Conservation (phyloP, 2,113 vertebrate genomes). For the Pelobates fuscus region DNA sequence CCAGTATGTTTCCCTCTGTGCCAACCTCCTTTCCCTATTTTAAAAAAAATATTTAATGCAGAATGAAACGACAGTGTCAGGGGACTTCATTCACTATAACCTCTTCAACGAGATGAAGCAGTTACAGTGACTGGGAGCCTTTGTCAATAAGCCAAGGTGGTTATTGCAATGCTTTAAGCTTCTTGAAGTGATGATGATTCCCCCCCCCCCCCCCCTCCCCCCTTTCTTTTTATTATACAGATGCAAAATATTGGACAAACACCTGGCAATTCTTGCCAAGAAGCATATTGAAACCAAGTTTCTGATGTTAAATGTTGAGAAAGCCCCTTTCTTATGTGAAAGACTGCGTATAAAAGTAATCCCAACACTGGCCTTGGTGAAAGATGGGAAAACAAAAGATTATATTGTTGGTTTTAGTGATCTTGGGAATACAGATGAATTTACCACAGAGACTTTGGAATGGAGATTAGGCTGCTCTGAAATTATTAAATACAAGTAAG, state of each 20-base stretch:
- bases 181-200: too few relatives aligned
- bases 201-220: too few relatives aligned
- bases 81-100: too few relatives aligned
- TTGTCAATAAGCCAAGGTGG: too few relatives aligned
- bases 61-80: too few relatives aligned
- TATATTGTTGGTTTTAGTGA: conserved; percentile 91
- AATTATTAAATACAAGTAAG: conserved; percentile 92
- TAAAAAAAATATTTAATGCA: too few relatives aligned
- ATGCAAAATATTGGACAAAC: conserved; percentile 94
- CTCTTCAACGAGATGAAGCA: too few relatives aligned
- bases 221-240: conserved; percentile 65
- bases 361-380: conserved; percentile 88
- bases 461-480: conserved; percentile 92
- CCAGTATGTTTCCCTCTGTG: too few relatives aligned
- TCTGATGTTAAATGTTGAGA: conserved; percentile 93
- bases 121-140: too few relatives aligned
- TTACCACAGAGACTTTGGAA: conserved; percentile 89
- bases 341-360: conserved; percentile 90
- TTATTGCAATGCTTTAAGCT: too few relatives aligned
- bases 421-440: conserved; percentile 94
- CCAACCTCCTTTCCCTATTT: too few relatives aligned
- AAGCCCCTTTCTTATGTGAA: conserved; percentile 92
- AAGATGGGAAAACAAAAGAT: conserved; percentile 93
- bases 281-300: conserved; percentile 97
- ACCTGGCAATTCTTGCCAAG: conserved; percentile 85